A percentile compares a stretch with the other conserved stretches of the same genome.
Evolutionary conservation across 1,140 invertebrate genomes (phyloP).

Genomic region (Apis mellifera): DNA sequence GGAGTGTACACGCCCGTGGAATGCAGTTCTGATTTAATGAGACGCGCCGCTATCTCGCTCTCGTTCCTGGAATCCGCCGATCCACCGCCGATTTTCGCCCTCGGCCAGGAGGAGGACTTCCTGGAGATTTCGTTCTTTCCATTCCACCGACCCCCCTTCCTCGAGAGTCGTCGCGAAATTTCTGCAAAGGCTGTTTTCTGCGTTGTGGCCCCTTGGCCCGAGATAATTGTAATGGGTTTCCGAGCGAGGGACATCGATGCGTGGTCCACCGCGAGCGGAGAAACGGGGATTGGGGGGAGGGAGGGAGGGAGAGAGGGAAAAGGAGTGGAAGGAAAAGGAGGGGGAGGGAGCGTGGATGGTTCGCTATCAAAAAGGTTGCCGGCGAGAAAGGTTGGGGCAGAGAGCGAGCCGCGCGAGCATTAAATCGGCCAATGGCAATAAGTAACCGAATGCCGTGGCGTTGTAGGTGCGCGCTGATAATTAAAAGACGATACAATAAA

Average conservation of each 20-base stretch:
- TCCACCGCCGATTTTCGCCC: conserved; percentile 29
- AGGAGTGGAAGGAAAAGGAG: conserved; percentile 3
- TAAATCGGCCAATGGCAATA: conserved; percentile 76
- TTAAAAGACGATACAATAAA: conserved; percentile 82
- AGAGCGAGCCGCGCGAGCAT: conserved; percentile 67
- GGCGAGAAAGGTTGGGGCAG: conserved; percentile 39
- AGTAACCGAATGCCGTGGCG: conserved; percentile 79
- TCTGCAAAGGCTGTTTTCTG: neutral
- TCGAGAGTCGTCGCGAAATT: neutral
- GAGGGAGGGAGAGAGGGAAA: neutral
- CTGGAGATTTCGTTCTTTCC: conserved; percentile 1
- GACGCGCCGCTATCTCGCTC: conserved; percentile 71
- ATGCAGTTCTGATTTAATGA: conserved; percentile 83
- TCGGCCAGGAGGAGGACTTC: neutral
- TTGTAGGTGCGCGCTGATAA: conserved; percentile 81
- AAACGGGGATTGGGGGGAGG: conserved; percentile 50
- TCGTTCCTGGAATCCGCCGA: conserved; percentile 63
- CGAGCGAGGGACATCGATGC: conserved; percentile 36
- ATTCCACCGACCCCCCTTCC: no score
- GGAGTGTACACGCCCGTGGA: conserved; percentile 81
- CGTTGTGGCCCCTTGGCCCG: neutral
- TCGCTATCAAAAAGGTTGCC: conserved; percentile 73
- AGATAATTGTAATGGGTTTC: conserved; percentile 74
- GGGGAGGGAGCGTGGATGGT: neutral
- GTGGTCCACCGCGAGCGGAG: conserved; percentile 1